Base-by-base conservation (phyloP, 2,888 invertebrate genomes). In the Drepana falcataria region DNA sequence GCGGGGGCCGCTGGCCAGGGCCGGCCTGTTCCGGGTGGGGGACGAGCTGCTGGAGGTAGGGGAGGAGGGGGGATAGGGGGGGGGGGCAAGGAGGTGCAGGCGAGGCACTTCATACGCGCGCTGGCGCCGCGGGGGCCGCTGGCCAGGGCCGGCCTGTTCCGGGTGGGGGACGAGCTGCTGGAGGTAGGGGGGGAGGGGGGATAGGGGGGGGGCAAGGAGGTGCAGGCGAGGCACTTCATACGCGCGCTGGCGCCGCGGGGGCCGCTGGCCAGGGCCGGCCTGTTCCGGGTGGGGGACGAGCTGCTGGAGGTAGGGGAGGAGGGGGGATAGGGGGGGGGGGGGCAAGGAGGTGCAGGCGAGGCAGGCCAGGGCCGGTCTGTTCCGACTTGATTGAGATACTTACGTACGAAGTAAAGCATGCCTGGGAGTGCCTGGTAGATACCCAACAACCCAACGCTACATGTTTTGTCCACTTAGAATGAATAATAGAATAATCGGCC, bases 51-150 rank as follows among this genome's bases (percentile, higher is more conserved):
- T 98, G 4, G 94, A 94, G 92, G 94, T 94, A 83, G 75, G 3
- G 5, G n/a, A n/a, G n/a, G n/a, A n/a, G n/a, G n/a, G n/a, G n/a
- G n/a, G n/a, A n/a, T n/a, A n/a, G n/a, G n/a, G 34, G 89, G 89
- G 9, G 96, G 95, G 59, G 96, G 96, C 65, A 97, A 97, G 0
- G 94, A 95, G 69, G 95, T 97, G 6, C 93, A 97, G 57, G 98
- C 98, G 1, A 95, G 98, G 77, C 98, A 98, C 83, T 98, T 97
- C 85, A 97, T 98, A 66, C 92, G 98, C 53, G 96, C 96, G 35
- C 95, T 98, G 59, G 92, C 98, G 6, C 95, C 96, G 0, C 94
- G 95, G 69, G 98, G 98, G 1, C 97, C 98, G 0, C 96, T 98
- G 0, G 97, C 97, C 0, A 90, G 92, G 61, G 95, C 95, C 65